Evolutionary conservation across 2,797 vertebrate species (phyloP).

Genomic region (Chiroxiphia lanceolata): DNA sequence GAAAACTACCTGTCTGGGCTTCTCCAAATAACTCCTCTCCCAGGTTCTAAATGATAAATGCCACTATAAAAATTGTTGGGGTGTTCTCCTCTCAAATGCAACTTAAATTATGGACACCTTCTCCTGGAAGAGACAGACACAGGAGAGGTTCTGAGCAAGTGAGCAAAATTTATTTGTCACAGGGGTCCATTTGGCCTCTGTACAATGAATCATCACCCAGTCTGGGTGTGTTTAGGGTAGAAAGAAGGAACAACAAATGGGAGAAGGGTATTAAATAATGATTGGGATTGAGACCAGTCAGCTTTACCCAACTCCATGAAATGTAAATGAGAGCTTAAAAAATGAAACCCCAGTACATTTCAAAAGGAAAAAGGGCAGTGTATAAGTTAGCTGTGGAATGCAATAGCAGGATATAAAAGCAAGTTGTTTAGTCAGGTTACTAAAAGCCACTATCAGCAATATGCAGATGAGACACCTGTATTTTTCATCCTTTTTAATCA

Average conservation of each 20-base stretch:
- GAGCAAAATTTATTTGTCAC: constrained; percentile 24
- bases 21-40: constrained; percentile 8
- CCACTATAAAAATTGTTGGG: constrained; percentile 17
- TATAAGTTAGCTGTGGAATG: background rate
- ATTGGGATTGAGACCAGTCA: background rate
- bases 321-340: constrained; percentile 43
- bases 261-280: constrained; percentile 38
- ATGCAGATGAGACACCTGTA: background rate
- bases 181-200: background rate
- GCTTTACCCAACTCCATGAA: constrained; percentile 6
- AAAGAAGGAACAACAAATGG: constrained; percentile 28
- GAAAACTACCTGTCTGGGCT: background rate
- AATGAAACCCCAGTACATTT: constrained; percentile 4
- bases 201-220: constrained; percentile 5
- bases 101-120: constrained; percentile 16
- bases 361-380: background rate
- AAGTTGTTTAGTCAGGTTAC: constrained; percentile 8
- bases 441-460: constrained; percentile 9
- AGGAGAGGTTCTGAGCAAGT: background rate
- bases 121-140: background rate
- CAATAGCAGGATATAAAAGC: background rate
- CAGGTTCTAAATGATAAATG: constrained; percentile 33
- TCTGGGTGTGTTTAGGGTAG: background rate
- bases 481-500: constrained; percentile 10
- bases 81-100: constrained; percentile 29